Evolutionary conservation across 2,113 vertebrate species (phyloP), one percentile per base, ranked within the genome.

Genomic region (Burhinus bistriatus): DNA sequence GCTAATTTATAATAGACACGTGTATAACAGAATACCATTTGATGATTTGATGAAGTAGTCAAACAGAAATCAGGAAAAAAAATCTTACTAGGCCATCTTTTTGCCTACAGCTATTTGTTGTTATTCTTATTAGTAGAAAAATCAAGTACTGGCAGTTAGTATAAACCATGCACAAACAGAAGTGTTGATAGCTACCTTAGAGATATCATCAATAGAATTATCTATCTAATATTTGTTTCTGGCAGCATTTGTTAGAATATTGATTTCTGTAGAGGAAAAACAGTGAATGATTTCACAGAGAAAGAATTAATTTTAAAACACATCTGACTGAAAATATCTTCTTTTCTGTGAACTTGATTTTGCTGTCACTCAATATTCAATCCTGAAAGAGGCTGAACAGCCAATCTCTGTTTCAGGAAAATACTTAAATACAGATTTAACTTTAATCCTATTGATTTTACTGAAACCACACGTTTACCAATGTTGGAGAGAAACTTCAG

Each of bases 1-100:
- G 58, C 83, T 90, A 87, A 59, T 79, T 72, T 84, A 84, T 93
- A 93, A 95, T 95, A 69, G 97, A 89, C 45, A 36, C 2, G 3
- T 65, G 11, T 77, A 40, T 83, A 87, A 55, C 16, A 80, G 91
- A 89, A 73, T 36, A 65, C 2, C 0, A 1, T 49, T 80, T 61
- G 65, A 66, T 61, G 23, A 34, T 45, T 82, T 84, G 42, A 68
- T 59, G 23, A 95, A 95, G 12, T 72, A 68, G 58, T 51, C 49
- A 72, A 64, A 72, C 18, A 65, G 13, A 38, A 64, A 85, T 75
- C 62, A 55, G 9, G 42, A 38, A 62, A 57, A 78, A 47, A 58
- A 61, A 1, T 23, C 47, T 42, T 90, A 30, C 16, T 64, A 64
- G 14, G 18, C 32, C 27, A 15, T 61, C 42, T 65, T 89, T 87